Evolutionary conservation across 1,140 invertebrate genomes (phyloP).

Genomic region (Dinoponera quadriceps): DNA sequence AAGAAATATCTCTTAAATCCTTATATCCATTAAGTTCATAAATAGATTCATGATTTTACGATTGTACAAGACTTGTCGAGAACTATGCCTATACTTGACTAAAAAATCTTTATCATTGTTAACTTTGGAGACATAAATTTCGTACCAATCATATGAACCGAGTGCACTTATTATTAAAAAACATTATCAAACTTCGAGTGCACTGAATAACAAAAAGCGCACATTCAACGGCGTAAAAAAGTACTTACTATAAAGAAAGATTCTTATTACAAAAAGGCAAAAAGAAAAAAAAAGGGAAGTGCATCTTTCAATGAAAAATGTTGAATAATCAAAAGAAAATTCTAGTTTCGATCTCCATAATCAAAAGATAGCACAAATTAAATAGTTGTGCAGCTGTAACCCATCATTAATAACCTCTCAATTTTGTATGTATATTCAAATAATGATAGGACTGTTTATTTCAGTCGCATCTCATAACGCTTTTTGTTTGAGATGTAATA

Average conservation of each 20-base stretch:
- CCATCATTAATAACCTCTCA: neutral
- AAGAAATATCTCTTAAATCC: too few species aligned
- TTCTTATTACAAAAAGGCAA: conserved; percentile 10
- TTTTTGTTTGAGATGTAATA: too few species aligned
- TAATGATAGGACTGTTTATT: neutral
- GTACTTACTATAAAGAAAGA: conserved; percentile 7
- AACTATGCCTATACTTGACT: too few species aligned
- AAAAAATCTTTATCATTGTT: too few species aligned
- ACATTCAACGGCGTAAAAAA: conserved; percentile 28
- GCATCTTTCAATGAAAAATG: neutral
- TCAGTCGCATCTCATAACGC: too few species aligned
- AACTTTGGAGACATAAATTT: too few species aligned
- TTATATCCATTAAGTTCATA: too few species aligned
- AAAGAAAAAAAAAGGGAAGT: neutral
- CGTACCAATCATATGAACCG: too few species aligned
- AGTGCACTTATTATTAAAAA: too few species aligned
- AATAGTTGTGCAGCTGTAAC: neutral
- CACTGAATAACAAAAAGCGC: conserved; percentile 15
- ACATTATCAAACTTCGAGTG: too few species aligned
- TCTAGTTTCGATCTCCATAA: neutral
- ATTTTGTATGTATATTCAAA: neutral
- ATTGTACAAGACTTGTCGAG: too few species aligned
- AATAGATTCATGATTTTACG: too few species aligned
- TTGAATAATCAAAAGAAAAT: neutral
- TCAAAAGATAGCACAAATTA: conserved; percentile 1